Base-by-base conservation (phyloP, 2,888 invertebrate genomes). In the Hirtodrosophila duncani region DNA sequence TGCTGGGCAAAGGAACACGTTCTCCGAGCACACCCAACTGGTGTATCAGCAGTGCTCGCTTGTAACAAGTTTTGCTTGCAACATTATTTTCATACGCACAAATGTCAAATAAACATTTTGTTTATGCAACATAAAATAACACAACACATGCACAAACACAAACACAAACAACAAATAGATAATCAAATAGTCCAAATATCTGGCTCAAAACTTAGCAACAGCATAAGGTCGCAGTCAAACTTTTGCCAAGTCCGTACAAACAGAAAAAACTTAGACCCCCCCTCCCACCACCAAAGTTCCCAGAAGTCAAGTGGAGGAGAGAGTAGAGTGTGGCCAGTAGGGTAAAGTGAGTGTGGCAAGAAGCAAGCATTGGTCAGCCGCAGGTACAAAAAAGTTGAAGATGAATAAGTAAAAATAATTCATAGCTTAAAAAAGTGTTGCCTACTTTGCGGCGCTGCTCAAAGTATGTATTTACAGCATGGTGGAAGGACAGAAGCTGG, bases 151-250 rank as follows among this genome's bases (percentile, higher is more conserved):
- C 2, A 10, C 6, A 17, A 3, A 17, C 10, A 5, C 8, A 21
- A 11, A 17, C 2, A 8, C 26, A 37, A 44, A 31, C 45, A 58
- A 57, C 67, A 69, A 67, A 72, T 51, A 74, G 56, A 64, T 72
- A 67, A 72, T 72, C 64, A 69, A 78, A 77, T 67, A 55, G 41
- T 53, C 41, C 57, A 72, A 69, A 72, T 74, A 72, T 62, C 56
- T 57, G 37, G 33, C 50, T n/a, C n/a, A 18, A 53, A 74, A 64
- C 51, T 53, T 61, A 46, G n/a, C n/a, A n/a, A n/a, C n/a, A n/a
- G n/a, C 50, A 44, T 16, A 51, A 51, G 43, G n/a, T n/a, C n/a
- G n/a, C n/a, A n/a, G n/a, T 44, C 31, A 44, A 59, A 77, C 57
- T 77, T 77, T 75, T 55, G 60, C 44, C 55, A 63, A 55, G 52